Base-by-base conservation (phyloP, 2,888 invertebrate species). In the Scotopteryx bipunctaria region DNA sequence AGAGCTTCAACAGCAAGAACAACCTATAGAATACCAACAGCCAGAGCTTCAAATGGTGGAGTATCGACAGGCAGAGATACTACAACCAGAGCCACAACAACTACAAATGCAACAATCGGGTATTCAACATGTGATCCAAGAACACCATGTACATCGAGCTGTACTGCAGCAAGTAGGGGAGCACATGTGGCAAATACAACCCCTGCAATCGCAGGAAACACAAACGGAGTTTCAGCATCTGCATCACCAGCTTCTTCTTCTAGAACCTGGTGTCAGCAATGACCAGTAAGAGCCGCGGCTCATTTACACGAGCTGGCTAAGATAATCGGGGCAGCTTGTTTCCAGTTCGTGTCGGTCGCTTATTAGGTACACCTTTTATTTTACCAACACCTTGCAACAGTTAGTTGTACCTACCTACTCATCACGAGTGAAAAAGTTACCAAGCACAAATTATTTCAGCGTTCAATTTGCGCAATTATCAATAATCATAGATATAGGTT, bases 181-280 rank as follows among this genome's bases (percentile, higher is more conserved):
- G n/a, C n/a, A n/a, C n/a, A n/a, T n/a, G n/a, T n/a, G n/a, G n/a
- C n/a, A n/a, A n/a, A n/a, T n/a, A n/a, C n/a, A n/a, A n/a, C n/a
- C n/a, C n/a, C 21, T 37, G 21, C 21, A 16, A 16, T 36, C 29
- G 3, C 31, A 16, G 16, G 31, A 31, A 15, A 37, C 37, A 5
- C 45, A 45, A 21, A 45, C 45, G n/a, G 45, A 42, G 14, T 15
- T 42, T 14, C 21, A 23, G 21, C 14, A 23, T 5, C n/a, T 42
- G n/a, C 32, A 42, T 8, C 42, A 23, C 32, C 42, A 46, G 11
- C 14, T 29, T 6, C 14, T 19, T 17, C 44, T 27, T 44, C 19
- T 21, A 0, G 23, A 15, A 9, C 8, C 8, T 2, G 23, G 11
- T 6, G 23, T 19, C 27, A 5, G n/a, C n/a, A 17, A 8, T 13